phyloP scores from a whole-genome alignment of 1,140 invertebrate species.

The Aphaenogaster ashmeadi region DNA sequence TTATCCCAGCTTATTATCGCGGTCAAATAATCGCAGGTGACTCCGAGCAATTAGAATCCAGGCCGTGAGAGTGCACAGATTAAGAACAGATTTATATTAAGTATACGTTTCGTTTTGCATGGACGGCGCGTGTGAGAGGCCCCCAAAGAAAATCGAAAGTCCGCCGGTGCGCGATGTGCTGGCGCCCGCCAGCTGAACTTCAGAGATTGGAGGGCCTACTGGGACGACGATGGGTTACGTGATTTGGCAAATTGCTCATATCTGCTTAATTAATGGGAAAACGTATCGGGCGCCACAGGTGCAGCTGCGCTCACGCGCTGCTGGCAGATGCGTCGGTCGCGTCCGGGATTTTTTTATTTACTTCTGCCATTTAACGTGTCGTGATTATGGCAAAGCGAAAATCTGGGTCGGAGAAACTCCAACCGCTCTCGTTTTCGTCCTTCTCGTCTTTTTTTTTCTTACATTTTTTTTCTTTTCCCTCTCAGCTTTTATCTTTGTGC shows the following conservation, averaged over 20 bases:
- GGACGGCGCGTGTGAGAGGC: constrained; percentile 30
- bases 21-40: constrained; percentile 43
- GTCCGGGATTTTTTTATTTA: constrained; percentile 60
- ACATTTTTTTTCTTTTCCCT: not conserved
- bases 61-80: constrained; percentile 35
- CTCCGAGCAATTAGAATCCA: constrained; percentile 22
- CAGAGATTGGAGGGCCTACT: constrained; percentile 48
- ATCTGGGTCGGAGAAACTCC: constrained; percentile 67
- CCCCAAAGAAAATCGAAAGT: constrained; percentile 51
- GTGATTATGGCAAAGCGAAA: constrained; percentile 57
- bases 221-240: constrained; percentile 42
- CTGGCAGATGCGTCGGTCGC: constrained; percentile 52
- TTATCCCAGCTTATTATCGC: constrained; percentile 14
- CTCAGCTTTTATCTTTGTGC: constrained; percentile 35
- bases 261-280: constrained; percentile 67
- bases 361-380: constrained; percentile 52
- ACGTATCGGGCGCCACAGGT: constrained; percentile 43
- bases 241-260: constrained; percentile 66
- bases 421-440: constrained; percentile 52
- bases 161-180: constrained; percentile 13
- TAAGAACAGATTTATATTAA: constrained; percentile 56
- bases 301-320: constrained; percentile 31
- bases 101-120: constrained; percentile 40
- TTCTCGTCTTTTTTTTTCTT: constrained; percentile 15
- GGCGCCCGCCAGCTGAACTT: constrained; percentile 49